A percentile compares a stretch with the other conserved stretches of the same genome.
Conservation (phyloP, 2,888 invertebrate genomes). For the Ennomos fuscantarius region DNA sequence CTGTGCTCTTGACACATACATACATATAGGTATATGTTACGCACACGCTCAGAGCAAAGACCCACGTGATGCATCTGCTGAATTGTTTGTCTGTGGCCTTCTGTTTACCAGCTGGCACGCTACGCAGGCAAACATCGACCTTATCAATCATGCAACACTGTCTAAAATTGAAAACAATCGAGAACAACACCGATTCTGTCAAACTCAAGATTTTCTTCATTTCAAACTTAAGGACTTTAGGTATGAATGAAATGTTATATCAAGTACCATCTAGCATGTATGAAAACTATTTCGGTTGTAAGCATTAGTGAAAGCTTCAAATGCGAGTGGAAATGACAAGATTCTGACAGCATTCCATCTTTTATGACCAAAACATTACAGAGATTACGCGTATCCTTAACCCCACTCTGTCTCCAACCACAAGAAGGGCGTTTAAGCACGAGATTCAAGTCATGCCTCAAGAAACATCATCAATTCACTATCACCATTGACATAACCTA, state of each 20-base stretch:
- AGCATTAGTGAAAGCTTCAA: not conserved
- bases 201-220: conserved; percentile 4
- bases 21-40: not conserved
- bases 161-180: conserved; percentile 25
- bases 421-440: too few species aligned
- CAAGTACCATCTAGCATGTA: not conserved
- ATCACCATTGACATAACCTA: conserved; percentile 51
- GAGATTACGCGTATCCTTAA: not conserved
- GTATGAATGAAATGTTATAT: not conserved
- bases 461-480: conserved; percentile 5
- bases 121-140: conserved; percentile 30
- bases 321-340: not conserved
- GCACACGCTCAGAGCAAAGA: conserved; percentile 28
- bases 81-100: conserved; percentile 32
- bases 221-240: not conserved
- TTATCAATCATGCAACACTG: conserved; percentile 30
- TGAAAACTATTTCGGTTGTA: not conserved
- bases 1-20: too few species aligned
- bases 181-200: conserved; percentile 10
- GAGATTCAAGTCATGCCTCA: not conserved
- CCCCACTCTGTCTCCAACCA: not conserved
- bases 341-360: conserved; percentile 4
- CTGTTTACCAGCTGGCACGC: conserved; percentile 36
- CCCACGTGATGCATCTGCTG: conserved; percentile 21
- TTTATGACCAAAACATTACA: conserved; percentile 6